Base-by-base conservation (phyloP, 2,113 vertebrate genomes). In the Syngnathus typhle region DNA sequence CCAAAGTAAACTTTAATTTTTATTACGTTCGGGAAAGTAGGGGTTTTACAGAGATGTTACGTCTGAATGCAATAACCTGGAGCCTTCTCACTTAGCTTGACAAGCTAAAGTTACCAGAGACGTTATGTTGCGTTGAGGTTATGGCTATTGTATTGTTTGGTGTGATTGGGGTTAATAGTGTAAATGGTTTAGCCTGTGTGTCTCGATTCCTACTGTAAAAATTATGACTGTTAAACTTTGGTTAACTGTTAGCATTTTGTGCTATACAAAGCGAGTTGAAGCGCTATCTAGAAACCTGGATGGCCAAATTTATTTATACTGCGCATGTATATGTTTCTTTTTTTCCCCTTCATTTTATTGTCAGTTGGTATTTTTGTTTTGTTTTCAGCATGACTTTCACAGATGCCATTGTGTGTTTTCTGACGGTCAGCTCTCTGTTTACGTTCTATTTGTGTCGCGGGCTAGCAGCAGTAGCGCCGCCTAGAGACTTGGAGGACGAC, bases 1-100 rank as follows among this genome's bases (percentile, higher is more conserved):
- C 1, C 0, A 16, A 60, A 76, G 85, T 84, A 68, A 74, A 80
- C 61, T 58, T 65, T 4, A 58, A 19, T 12, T 19, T 62, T 16
- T 21, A 43, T 23, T 23, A 12, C 36, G 59, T 12, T 15, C 10
- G 36, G 38, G 4, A 43, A 13, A 4, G 2, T 13, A 23, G 5
- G 13, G 39, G 9, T 43, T 62, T 21, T 44, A 15, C 74, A 71
- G 80, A 76, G 6, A 77, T 15, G 0, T 2, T 67, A 18, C 27
- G 1, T 3, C 1, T 56, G 23, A 27, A 27, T 13, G 11, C 19
- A 18, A 38, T 27, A 54, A 65, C n/a, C 27, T 8, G n/a, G 64
- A 46, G 47, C 27, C 32, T 7, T n/a, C 12, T 27, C 18, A 11
- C n/a, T 19, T 41, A 41, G 38, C 19, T 39, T 21, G 9, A 6